Base-by-base conservation (phyloP, 92 coral and sea anemone genomes). In the Meandrina meandrites region DNA sequence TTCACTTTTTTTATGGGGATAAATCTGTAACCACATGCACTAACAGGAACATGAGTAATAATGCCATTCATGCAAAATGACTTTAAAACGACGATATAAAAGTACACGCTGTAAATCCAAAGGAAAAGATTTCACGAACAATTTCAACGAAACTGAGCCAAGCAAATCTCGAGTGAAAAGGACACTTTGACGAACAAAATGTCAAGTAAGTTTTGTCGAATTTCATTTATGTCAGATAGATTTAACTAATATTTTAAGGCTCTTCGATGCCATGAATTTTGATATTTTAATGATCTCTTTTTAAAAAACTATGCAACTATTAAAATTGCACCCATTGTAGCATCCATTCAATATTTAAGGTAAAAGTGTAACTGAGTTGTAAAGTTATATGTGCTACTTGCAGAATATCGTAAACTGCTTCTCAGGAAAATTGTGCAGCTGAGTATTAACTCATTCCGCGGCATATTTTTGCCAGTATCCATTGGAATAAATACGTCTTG, bases 31-130 rank as follows among this genome's bases (percentile, higher is more conserved):
- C 78, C 51, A 73, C 78, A 73, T 2, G n/a, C 5, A 73, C n/a
- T n/a, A n/a, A n/a, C 78, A 73, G 78, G 78, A 73, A 73, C 51
- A 73, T 40, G 27, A 34, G 45, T 73, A 70, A 72, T 72, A 2
- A 19, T 72, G 45, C 76, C 47, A 18, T 36, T 34, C 32, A 32
- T 5, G 27, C 3, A 72, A 72, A 72, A 35, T 72, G 76, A 72
- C 76, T 34, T 15, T 5, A 72, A 72, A 35, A 3, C 16, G 24
- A 72, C 47, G 40, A 36, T 72, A 72, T 72, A 72, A 72, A 72
- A 72, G 40, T 22, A 12, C n/a, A 3, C 32, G 14, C 76, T 32
- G 14, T 72, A 72, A 16, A 7, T 19, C 24, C 45, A 72, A 21
- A 72, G 35, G 15, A 34, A 66, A 66, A 66, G 71, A 28, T 66